Conservation (phyloP, 1,140 invertebrate genomes). For the Mylabris phalerata region DNA sequence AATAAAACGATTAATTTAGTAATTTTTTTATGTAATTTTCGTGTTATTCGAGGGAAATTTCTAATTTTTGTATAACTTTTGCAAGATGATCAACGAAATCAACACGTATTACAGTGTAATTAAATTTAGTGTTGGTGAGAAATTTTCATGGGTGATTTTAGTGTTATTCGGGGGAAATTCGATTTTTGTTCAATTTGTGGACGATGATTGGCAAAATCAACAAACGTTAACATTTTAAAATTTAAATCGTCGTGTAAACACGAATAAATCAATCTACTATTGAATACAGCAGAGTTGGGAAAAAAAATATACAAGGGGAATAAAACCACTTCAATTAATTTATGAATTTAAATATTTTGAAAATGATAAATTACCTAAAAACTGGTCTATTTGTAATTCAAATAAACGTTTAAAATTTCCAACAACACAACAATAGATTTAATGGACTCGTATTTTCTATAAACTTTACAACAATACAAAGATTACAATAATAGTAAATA, state of each 20-base stretch:
- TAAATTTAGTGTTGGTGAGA: no score
- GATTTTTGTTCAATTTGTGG: no score
- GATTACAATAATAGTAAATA: no score
- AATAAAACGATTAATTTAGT: no score
- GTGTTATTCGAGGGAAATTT: no score
- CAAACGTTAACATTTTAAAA: slow-evolving; percentile 23
- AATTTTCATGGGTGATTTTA: no score
- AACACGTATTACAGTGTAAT: no score
- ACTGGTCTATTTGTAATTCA: slow-evolving; percentile 13
- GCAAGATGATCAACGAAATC: no score
- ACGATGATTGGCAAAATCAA: slow-evolving; percentile 20
- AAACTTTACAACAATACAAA: no score
- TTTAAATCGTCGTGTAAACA: slow-evolving; percentile 28
- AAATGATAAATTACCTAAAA: slow-evolving; percentile 15
- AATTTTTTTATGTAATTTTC: no score
- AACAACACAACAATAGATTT: slow-evolving; percentile 14
- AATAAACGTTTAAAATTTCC: slow-evolving; percentile 12
- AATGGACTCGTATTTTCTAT: slow-evolving; percentile 8
- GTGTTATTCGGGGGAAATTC: no score
- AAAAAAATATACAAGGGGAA: slow-evolving; percentile 6
- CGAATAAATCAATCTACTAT: slow-evolving; percentile 24
- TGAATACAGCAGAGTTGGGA: slow-evolving; percentile 6
- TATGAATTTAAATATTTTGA: slow-evolving; percentile 18
- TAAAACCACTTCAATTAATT: slow-evolving; percentile 18
- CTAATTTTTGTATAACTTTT: no score